These are phyloP conservation scores for Labeo rohita DNA, from an alignment of 2,113 vertebrate genomes.

Conservation along the genomic window DNA sequence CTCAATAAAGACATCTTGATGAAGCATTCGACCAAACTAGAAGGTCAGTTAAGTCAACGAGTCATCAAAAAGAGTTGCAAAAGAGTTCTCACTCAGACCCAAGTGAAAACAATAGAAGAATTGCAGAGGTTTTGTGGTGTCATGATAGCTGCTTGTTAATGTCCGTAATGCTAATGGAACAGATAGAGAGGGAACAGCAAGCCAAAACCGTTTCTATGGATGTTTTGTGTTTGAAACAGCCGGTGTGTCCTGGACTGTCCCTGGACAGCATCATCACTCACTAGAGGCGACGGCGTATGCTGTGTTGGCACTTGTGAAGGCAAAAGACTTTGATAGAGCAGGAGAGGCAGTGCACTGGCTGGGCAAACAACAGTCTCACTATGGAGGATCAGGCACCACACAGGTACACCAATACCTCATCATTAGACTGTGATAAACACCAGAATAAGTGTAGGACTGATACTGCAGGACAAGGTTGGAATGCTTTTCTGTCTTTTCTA, in stretches of 20 bases:
- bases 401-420: conserved; percentile 72
- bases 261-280: conserved; percentile 67
- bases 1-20: conserved; percentile 62
- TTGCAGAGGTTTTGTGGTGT: neutral
- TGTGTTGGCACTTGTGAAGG: conserved; percentile 80
- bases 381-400: conserved; percentile 83
- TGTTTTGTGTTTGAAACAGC: conserved; percentile 72
- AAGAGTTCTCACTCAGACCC: neutral
- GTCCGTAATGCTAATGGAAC: neutral
- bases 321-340: conserved; percentile 57
- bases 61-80: neutral
- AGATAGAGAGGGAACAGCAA: neutral
- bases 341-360: conserved; percentile 80
- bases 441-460: too few species aligned
- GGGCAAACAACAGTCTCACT: conserved; percentile 75
- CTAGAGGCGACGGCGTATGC: conserved; percentile 90
- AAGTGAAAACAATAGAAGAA: neutral
- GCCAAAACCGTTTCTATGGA: neutral
- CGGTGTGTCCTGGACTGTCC: conserved; percentile 73
- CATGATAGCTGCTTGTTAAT: neutral
- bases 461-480: neutral
- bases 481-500: conserved; percentile 57
- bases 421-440: neutral
- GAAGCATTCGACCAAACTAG: conserved; percentile 49
- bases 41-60: conserved; percentile 22